A percentile compares a stretch with the other conserved stretches of the same genome.
These are phyloP conservation scores for Reticulitermes speratus DNA, from an alignment of 1,140 invertebrate species.

Conservation along the genomic window DNA sequence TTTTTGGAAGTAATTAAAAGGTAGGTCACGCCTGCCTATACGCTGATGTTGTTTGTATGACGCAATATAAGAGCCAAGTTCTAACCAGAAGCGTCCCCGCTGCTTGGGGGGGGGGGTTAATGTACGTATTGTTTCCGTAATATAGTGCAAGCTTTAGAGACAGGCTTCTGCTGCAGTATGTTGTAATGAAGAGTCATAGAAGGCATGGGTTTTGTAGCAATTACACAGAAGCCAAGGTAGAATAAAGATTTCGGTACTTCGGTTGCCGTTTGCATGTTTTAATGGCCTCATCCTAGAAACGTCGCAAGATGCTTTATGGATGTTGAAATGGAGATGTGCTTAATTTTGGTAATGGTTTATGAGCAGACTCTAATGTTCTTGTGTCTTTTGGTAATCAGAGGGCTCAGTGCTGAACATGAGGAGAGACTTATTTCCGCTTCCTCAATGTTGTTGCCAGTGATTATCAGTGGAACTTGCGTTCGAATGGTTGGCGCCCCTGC, in stretches of 20 bases:
- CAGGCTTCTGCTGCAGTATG: background rate
- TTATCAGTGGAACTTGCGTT: too few species aligned
- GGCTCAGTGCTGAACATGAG: too few species aligned
- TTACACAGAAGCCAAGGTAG: background rate
- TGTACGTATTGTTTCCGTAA: background rate
- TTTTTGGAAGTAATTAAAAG: background rate
- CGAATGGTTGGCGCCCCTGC: too few species aligned
- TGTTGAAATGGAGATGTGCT: too few species aligned
- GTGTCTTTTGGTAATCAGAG: too few species aligned
- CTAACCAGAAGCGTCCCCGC: background rate
- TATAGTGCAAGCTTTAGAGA: background rate
- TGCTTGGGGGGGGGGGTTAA: background rate
- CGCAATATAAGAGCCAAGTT: background rate
- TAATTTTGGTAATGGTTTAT: too few species aligned
- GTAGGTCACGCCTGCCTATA: background rate
- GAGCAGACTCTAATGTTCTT: too few species aligned
- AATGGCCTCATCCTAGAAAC: background rate
- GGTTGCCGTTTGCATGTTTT: background rate
- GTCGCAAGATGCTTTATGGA: background rate
- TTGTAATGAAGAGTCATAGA: background rate
- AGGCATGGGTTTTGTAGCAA: background rate
- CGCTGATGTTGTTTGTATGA: background rate
- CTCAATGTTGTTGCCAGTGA: too few species aligned
- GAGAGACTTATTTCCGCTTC: too few species aligned
- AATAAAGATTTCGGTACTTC: background rate